Conservation (phyloP, 2,888 invertebrate species). For the Kuschelorhynchus macadamiae region DNA sequence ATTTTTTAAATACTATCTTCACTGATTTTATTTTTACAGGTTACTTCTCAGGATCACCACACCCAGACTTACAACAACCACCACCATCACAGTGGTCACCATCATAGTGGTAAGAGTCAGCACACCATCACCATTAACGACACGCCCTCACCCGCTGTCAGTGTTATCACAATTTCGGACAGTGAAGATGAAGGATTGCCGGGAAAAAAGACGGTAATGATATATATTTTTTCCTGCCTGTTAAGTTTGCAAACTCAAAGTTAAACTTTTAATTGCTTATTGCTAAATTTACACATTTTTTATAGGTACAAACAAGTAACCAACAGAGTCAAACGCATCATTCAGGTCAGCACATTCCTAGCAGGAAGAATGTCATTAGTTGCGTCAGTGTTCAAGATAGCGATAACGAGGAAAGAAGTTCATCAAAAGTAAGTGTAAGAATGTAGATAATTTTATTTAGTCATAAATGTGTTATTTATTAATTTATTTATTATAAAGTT, state of each 20-base stretch:
- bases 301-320: slow-evolving; percentile 52
- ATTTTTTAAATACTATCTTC: too few relatives aligned
- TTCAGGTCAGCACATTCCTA: slow-evolving; percentile 44
- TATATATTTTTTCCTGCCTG: too few relatives aligned
- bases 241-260: too few relatives aligned
- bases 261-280: not conserved
- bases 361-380: slow-evolving; percentile 81
- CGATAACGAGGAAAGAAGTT: slow-evolving; percentile 73
- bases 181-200: slow-evolving; percentile 86
- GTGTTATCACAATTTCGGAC: slow-evolving; percentile 96
- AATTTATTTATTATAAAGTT: too few relatives aligned
- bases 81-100: slow-evolving; percentile 66
- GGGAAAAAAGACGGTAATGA: slow-evolving; percentile 62
- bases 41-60: slow-evolving; percentile 58
- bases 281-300: not conserved
- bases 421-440: slow-evolving; percentile 66
- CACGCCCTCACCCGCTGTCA: slow-evolving; percentile 94
- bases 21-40: too few relatives aligned
- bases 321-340: slow-evolving; percentile 41
- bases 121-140: slow-evolving; percentile 96
- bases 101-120: slow-evolving; percentile 70
- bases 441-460: not conserved
- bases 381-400: slow-evolving; percentile 85
- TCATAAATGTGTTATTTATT: not conserved
- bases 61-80: slow-evolving; percentile 60